Conservation (phyloP, 2,888 invertebrate genomes). For the Papilio protenor region DNA sequence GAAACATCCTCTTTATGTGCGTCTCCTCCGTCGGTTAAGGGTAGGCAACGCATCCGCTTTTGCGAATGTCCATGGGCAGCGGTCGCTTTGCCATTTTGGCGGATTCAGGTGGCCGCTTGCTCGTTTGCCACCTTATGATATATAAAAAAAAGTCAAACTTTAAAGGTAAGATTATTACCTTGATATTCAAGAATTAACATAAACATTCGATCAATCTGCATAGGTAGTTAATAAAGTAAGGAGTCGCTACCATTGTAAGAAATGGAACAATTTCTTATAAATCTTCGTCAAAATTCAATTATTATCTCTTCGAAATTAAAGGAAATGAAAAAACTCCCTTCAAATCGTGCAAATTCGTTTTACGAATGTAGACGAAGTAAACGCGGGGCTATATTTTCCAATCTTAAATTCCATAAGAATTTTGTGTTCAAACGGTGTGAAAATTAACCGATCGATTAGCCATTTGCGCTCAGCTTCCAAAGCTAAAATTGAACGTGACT, state of each 20-base stretch:
- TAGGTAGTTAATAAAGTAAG: not conserved
- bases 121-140: too few species aligned
- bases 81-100: too few species aligned
- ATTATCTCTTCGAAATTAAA: conserved; percentile 13
- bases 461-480: conserved; percentile 71
- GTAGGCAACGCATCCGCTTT: too few species aligned
- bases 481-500: conserved; percentile 78
- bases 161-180: too few species aligned
- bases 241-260: not conserved
- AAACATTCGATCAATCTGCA: not conserved
- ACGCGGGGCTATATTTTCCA: conserved; percentile 53
- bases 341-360: not conserved
- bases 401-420: conserved; percentile 65
- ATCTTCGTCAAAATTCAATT: conserved; percentile 15
- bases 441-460: conserved; percentile 82
- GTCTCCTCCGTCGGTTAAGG: too few species aligned
- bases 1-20: too few species aligned
- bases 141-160: too few species aligned
- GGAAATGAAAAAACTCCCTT: conserved; percentile 24
- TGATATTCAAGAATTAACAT: too few species aligned
- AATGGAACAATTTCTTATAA: not conserved
- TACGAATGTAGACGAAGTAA: conserved; percentile 31
- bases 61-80: too few species aligned
- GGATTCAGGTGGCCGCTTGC: too few species aligned
- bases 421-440: conserved; percentile 75